phyloP scores from a whole-genome alignment of 2,888 invertebrate species.

The Drosophila histrio region DNA sequence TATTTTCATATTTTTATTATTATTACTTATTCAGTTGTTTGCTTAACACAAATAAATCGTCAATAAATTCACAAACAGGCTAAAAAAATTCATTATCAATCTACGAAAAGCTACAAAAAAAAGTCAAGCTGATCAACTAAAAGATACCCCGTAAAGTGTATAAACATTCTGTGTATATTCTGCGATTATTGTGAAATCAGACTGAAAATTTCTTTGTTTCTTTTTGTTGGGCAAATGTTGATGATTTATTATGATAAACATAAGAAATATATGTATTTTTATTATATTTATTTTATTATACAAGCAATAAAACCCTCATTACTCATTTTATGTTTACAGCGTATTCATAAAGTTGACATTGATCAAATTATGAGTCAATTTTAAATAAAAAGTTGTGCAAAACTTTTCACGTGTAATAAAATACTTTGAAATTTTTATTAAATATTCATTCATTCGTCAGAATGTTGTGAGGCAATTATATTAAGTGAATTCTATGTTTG shows the following conservation, averaged over 20 bases:
- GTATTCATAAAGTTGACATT: slow-evolving; percentile 12
- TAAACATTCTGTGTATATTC: no score
- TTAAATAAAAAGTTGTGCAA: slow-evolving; percentile 32
- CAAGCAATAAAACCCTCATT: neutral
- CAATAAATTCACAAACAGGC: slow-evolving; percentile 6
- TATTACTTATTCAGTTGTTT: slow-evolving; percentile 26
- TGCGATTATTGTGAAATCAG: neutral
- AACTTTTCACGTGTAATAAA: slow-evolving; percentile 16
- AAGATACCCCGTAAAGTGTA: neutral
- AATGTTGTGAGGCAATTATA: slow-evolving; percentile 38
- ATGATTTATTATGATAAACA: neutral
- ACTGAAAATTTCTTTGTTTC: no score
- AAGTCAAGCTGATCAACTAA: neutral
- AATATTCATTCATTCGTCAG: slow-evolving; percentile 31
- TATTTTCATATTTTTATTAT: slow-evolving; percentile 14
- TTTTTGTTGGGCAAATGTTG: neutral
- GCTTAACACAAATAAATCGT: slow-evolving; percentile 42
- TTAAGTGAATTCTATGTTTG: slow-evolving; percentile 8
- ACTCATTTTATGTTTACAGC: neutral
- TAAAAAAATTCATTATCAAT: slow-evolving; percentile 22
- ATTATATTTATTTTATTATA: neutral
- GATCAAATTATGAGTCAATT: slow-evolving; percentile 29
- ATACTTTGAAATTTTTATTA: slow-evolving; percentile 19
- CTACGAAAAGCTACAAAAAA: neutral
- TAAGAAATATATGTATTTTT: neutral